These are phyloP conservation scores for Xiphias gladius DNA, from an alignment of 2,113 vertebrate species.

Conservation along the genomic window DNA sequence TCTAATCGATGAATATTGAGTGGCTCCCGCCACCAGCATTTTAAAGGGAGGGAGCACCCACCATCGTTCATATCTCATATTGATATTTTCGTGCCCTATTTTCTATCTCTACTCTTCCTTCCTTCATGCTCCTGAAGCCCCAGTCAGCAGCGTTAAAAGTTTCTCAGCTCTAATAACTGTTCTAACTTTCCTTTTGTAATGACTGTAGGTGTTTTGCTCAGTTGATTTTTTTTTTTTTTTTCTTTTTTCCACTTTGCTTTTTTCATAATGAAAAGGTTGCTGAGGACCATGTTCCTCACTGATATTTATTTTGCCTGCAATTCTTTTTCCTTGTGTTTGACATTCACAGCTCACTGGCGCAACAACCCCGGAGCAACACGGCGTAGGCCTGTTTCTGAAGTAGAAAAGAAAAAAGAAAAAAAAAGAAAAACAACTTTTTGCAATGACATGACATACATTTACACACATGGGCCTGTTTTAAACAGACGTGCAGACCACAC, in stretches of 20 bases:
- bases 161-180: slow-evolving; percentile 61
- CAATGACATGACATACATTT: slow-evolving; percentile 17
- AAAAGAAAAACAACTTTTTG: not conserved
- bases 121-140: slow-evolving; percentile 57
- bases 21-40: slow-evolving; percentile 74
- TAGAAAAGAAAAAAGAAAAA: not conserved
- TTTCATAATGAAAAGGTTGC: slow-evolving; percentile 54
- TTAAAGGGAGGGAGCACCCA: slow-evolving; percentile 54
- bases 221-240: slow-evolving; percentile 1
- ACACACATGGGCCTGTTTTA: slow-evolving; percentile 21
- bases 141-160: slow-evolving; percentile 57
- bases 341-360: slow-evolving; percentile 47
- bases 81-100: slow-evolving; percentile 72
- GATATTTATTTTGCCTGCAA: slow-evolving; percentile 42
- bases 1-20: slow-evolving; percentile 81
- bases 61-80: slow-evolving; percentile 78
- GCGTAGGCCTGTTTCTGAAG: not conserved
- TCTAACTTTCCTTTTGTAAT: slow-evolving; percentile 63
- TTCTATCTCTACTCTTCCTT: slow-evolving; percentile 50
- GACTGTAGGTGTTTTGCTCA: slow-evolving; percentile 60
- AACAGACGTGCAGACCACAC: not conserved
- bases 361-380: slow-evolving; percentile 5
- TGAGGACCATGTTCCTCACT: slow-evolving; percentile 37
- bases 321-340: slow-evolving; percentile 51
- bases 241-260: not conserved